These are phyloP conservation scores for Cynaeus angustus DNA, from an alignment of 2,888 invertebrate species.

Conservation along the genomic window DNA sequence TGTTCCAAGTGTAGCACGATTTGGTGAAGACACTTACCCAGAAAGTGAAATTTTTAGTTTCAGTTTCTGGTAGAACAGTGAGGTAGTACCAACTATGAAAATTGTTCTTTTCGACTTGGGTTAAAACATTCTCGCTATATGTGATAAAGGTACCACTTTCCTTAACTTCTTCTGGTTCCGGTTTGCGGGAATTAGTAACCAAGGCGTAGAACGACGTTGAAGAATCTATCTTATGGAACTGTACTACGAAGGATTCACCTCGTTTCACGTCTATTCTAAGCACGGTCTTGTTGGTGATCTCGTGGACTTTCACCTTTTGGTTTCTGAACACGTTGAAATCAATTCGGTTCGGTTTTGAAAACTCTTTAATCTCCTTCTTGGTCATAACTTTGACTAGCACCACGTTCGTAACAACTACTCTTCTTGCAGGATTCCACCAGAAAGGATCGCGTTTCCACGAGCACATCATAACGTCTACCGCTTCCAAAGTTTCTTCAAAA, in stretches of 20 bases:
- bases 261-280: slow-evolving; percentile 29
- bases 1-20: slow-evolving; percentile 42
- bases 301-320: slow-evolving; percentile 2
- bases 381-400: slow-evolving; percentile 5
- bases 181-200: slow-evolving; percentile 23
- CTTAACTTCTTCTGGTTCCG: slow-evolving; percentile 1
- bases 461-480: slow-evolving; percentile 8
- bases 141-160: not conserved
- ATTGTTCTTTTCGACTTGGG: slow-evolving; percentile 15
- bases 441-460: slow-evolving; percentile 5
- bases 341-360: slow-evolving; percentile 2
- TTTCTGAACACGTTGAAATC: not conserved
- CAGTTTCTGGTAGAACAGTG: slow-evolving; percentile 7
- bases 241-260: slow-evolving; percentile 22
- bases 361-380: slow-evolving; percentile 12
- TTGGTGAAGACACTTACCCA: slow-evolving; percentile 35
- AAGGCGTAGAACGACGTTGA: slow-evolving; percentile 13
- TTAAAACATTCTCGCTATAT: slow-evolving; percentile 4
- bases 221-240: slow-evolving; percentile 9
- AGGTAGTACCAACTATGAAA: slow-evolving; percentile 43
- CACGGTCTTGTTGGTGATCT: slow-evolving; percentile 3
- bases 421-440: slow-evolving; percentile 1
- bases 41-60: not conserved
- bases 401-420: not conserved
- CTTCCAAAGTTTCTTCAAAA: not conserved